Conservation (phyloP, 2,888 invertebrate genomes). For the Mimachlamys varia region DNA sequence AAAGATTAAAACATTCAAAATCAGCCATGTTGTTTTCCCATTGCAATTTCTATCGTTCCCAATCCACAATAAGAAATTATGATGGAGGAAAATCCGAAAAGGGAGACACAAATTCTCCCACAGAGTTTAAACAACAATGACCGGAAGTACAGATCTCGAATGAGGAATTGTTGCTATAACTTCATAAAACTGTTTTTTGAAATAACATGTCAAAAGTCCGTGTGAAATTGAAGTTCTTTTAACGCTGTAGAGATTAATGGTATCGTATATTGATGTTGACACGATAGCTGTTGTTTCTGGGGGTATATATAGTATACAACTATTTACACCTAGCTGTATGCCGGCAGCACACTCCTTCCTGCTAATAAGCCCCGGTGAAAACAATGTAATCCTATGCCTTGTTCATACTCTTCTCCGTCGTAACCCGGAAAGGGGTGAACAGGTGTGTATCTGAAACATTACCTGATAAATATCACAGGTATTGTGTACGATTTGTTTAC, state of each 20-base stretch:
- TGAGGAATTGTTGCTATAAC: background rate
- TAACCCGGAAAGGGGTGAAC: background rate
- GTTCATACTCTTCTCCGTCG: background rate
- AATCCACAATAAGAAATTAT: background rate
- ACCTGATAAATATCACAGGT: conserved; percentile 16
- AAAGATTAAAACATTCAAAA: background rate
- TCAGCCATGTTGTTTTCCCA: background rate
- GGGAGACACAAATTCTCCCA: background rate
- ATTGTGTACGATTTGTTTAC: conserved; percentile 27
- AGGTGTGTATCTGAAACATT: background rate
- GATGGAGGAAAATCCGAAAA: too few relatives aligned
- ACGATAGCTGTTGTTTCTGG: background rate
- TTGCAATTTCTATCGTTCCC: background rate
- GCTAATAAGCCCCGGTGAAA: background rate
- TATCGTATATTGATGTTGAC: background rate
- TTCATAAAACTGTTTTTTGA: background rate
- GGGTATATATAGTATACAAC: too few relatives aligned
- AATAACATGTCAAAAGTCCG: background rate
- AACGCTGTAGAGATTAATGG: background rate
- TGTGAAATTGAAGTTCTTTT: background rate
- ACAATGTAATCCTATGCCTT: background rate
- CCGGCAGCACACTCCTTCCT: background rate
- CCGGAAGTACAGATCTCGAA: background rate
- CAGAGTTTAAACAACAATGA: background rate
- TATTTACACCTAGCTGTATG: background rate